Evolutionary conservation across 2,888 invertebrate species (phyloP), one percentile per base, ranked within the genome.

Genomic region (Drosophila putrida): DNA sequence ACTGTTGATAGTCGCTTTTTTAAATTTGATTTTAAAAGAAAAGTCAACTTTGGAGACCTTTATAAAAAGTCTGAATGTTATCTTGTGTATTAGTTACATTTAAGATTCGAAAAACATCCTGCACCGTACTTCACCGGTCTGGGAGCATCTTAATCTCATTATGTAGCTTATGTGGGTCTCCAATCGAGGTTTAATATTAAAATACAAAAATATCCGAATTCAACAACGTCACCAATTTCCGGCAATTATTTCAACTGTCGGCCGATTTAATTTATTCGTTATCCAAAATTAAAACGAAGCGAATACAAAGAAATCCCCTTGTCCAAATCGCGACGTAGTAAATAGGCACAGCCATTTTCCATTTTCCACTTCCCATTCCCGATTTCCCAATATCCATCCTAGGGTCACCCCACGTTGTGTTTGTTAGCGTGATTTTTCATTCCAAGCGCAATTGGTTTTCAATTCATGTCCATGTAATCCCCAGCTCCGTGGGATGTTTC

Each of bases 401-500:
- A 11, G 39, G 49, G 35, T 11, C 51, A 53, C 39, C 67, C 46
- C 87, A 68, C 6, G 71, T 66, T 81, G 81, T 68, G 71, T 70
- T 75, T 78, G 75, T 80, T 86, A 78, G 81, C 76, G 83, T 89
- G 88, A 88, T 82, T 90, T 88, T 89, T 86, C 89, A 90, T 90
- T 78, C 89, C 78, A 75, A 78, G 78, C 87, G 78, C 88, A 88
- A 88, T 88, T 88, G 88, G 89, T 88, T 88, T 88, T 90, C 88
- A 88, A 88, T 88, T 90, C 88, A 83, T 80, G 80, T 68, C 73
- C 87, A 75, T 89, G 90, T 88, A 88, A 88, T 88, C 89, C 77
- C 57, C 78, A 82, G 88, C 88, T 87, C 89, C 84, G 71, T 85
- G 82, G 88, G 88, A 88, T 90, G 86, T 88, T 88, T 87, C 79